Conservation (phyloP, 2,888 invertebrate species). For the Agriopis leucophaearia region DNA sequence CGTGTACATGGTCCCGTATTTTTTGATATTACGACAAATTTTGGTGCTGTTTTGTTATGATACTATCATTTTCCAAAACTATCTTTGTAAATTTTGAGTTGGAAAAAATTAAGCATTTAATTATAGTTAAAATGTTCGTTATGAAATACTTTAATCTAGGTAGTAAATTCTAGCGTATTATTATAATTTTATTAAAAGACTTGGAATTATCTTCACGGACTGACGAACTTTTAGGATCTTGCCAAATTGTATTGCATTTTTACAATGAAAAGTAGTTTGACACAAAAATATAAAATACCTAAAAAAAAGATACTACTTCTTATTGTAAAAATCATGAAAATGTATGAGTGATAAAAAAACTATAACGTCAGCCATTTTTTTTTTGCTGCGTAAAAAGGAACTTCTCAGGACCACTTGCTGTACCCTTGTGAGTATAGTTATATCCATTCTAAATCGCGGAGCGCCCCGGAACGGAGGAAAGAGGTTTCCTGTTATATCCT, state of each 20-base stretch:
- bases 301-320: constrained; percentile 50
- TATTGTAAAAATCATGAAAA: constrained; percentile 45
- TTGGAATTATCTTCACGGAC: constrained; percentile 61
- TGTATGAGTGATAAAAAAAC: constrained; percentile 47
- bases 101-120: constrained; percentile 48
- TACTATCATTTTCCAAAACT: constrained; percentile 10
- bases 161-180: constrained; percentile 47
- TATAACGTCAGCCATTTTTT: constrained; percentile 56
- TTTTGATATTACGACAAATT: constrained; percentile 2
- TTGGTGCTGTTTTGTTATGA: constrained; percentile 18
- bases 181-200: constrained; percentile 56
- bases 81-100: constrained; percentile 37
- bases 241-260: constrained; percentile 65
- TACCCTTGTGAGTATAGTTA: constrained; percentile 87
- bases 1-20: neutral
- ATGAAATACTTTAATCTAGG: constrained; percentile 36
- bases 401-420: constrained; percentile 88
- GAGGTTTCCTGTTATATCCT: constrained; percentile 31
- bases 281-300: constrained; percentile 47
- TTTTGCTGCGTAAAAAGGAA: constrained; percentile 82
- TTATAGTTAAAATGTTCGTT: constrained; percentile 33
- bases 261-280: constrained; percentile 47
- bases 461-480: constrained; percentile 28
- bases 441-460: constrained; percentile 36
- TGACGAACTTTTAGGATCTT: constrained; percentile 74